A percentile compares a stretch with the other conserved stretches of the same genome.
Evolutionary conservation across 2,888 invertebrate species (phyloP).

Genomic region (Cataglyphis livida): DNA sequence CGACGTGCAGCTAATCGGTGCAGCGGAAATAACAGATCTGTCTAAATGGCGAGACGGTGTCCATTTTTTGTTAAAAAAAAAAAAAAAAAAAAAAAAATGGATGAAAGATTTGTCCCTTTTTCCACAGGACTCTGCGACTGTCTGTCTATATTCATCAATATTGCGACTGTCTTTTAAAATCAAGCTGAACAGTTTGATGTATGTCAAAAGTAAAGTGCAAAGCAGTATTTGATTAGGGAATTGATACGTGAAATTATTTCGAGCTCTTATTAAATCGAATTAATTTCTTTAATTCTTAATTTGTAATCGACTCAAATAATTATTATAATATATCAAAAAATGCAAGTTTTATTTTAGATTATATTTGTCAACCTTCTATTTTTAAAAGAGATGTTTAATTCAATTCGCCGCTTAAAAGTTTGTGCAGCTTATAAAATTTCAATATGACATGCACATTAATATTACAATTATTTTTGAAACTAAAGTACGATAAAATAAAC

Average conservation of each 20-base stretch:
- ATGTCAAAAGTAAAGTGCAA: background rate
- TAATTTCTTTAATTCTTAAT: background rate
- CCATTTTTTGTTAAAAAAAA: conserved; percentile 17
- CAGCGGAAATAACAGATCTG: conserved; percentile 36
- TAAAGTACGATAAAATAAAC: background rate
- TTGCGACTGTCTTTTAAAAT: conserved; percentile 7
- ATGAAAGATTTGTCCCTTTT: conserved; percentile 14
- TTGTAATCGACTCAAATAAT: background rate
- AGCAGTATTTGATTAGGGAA: background rate
- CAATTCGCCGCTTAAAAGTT: background rate
- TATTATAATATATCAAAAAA: background rate
- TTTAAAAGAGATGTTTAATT: background rate
- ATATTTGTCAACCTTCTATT: background rate
- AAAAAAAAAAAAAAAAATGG: conserved; percentile 19
- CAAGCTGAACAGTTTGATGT: background rate
- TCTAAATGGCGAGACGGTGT: conserved; percentile 34
- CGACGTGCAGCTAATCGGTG: conserved; percentile 31
- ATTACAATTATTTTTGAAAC: background rate
- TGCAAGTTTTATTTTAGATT: background rate
- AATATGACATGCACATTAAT: background rate
- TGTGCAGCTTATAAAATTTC: background rate
- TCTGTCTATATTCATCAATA: conserved; percentile 26
- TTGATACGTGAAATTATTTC: background rate
- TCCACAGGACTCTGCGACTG: conserved; percentile 16
- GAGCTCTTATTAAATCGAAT: background rate